Conservation (phyloP, 2,888 invertebrate species). For the Cryptocephalus moraei region DNA sequence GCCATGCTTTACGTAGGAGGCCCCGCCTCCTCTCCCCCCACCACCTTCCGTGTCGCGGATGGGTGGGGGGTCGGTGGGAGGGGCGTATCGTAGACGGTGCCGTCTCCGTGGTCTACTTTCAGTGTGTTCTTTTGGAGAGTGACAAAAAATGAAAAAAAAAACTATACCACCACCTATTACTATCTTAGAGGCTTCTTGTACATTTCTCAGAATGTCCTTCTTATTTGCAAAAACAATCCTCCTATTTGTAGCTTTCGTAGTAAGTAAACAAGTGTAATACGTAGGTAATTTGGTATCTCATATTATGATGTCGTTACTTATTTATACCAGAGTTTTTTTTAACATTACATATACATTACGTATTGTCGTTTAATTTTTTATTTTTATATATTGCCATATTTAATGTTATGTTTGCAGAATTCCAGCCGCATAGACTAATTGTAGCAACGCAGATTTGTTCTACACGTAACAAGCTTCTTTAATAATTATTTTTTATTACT, state of each 20-base stretch:
- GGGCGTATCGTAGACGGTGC: too few species aligned
- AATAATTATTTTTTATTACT: slow-evolving; percentile 7
- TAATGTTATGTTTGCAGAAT: slow-evolving; percentile 38
- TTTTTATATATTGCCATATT: slow-evolving; percentile 30
- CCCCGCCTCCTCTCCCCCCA: too few species aligned
- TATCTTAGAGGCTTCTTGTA: slow-evolving; percentile 25
- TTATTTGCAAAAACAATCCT: slow-evolving; percentile 20
- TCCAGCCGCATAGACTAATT: slow-evolving; percentile 38
- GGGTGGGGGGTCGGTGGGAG: too few species aligned
- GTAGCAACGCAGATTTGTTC: slow-evolving; percentile 37
- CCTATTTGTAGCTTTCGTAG: slow-evolving; percentile 31
- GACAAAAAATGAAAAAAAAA: slow-evolving; percentile 6
- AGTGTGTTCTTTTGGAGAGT: slow-evolving; percentile 12
- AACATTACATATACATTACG: slow-evolving; percentile 17
- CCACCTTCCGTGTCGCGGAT: too few species aligned
- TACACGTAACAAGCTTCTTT: slow-evolving; percentile 36
- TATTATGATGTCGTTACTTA: slow-evolving; percentile 7
- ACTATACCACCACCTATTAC: too few species aligned
- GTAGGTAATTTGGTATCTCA: slow-evolving; percentile 21
- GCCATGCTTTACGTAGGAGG: too few species aligned
- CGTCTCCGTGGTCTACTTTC: too few species aligned
- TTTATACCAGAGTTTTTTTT: slow-evolving; percentile 16
- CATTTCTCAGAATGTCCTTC: slow-evolving; percentile 22
- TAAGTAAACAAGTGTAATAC: slow-evolving; percentile 29
- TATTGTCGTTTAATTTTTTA: slow-evolving; percentile 15